Percentiles rank a stretch among this genome's conserved stretches.
These are phyloP conservation scores for Eptesicus fuscus DNA, from an alignment of 2,113 vertebrate species.

Conservation along the genomic window DNA sequence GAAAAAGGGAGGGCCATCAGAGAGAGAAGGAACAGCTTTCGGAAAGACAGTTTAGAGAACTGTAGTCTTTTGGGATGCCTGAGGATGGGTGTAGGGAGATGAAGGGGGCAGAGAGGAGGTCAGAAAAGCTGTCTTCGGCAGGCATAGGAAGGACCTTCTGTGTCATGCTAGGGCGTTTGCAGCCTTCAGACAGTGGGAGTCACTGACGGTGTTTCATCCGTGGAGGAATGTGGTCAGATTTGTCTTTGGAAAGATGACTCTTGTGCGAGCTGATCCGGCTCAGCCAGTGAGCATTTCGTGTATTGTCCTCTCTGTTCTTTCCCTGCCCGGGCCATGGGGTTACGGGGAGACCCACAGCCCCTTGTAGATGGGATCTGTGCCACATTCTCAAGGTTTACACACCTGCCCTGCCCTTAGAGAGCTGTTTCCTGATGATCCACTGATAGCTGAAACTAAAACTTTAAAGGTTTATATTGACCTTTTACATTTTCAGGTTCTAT, in stretches of 20 bases:
- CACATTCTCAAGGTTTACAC: not conserved
- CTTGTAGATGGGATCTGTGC: not conserved
- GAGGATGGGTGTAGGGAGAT: not conserved
- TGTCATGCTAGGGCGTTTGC: accelerated
- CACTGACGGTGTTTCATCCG: not conserved
- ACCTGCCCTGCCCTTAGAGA: not conserved
- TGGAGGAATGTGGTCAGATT: not conserved
- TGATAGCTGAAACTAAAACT: not conserved
- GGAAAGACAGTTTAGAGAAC: not conserved
- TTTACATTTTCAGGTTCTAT: not conserved
- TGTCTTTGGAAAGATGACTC: not conserved
- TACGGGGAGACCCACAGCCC: not conserved
- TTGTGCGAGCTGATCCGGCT: not conserved
- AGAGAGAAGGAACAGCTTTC: not conserved
- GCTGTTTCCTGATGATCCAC: not conserved
- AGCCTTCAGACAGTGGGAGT: not conserved
- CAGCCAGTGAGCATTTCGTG: not conserved
- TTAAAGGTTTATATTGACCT: not conserved
- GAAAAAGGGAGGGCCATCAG: no score
- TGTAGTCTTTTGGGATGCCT: not conserved
- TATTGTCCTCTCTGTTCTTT: not conserved
- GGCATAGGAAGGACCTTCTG: not conserved
- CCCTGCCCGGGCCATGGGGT: not conserved
- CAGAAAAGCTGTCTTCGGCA: not conserved
- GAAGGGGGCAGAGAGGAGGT: not conserved